A percentile compares a stretch with the other conserved stretches of the same genome.
Conservation (phyloP, 1,140 invertebrate genomes). For the Caenorhabditis latens region DNA sequence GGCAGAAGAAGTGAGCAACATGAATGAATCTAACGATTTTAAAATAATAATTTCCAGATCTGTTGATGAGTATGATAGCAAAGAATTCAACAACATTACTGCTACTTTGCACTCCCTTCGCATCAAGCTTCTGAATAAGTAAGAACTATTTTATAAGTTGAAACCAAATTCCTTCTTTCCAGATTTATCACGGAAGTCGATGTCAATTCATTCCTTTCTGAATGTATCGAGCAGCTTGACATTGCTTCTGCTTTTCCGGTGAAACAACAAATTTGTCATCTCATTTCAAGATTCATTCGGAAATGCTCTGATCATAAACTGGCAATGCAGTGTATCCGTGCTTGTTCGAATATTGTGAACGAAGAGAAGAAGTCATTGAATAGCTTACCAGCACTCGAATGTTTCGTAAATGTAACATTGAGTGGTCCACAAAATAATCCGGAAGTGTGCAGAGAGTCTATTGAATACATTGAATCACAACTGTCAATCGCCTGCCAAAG, state of each 20-base stretch:
- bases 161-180: neutral
- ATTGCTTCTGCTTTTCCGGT: slow-evolving; percentile 14
- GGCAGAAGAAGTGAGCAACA: neutral
- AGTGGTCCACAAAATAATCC: neutral
- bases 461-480: neutral
- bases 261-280: slow-evolving; percentile 9
- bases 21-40: neutral
- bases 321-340: neutral
- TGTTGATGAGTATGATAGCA: slow-evolving; percentile 11
- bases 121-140: slow-evolving; percentile 20
- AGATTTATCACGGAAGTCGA: slow-evolving; percentile 21
- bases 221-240: slow-evolving; percentile 15
- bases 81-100: slow-evolving; percentile 11
- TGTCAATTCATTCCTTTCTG: neutral
- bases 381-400: slow-evolving; percentile 27
- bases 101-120: slow-evolving; percentile 25
- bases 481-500: slow-evolving; percentile 27
- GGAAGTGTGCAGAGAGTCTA: neutral
- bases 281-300: slow-evolving; percentile 36
- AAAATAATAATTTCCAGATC: neutral
- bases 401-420: neutral
- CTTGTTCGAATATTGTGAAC: slow-evolving; percentile 25
- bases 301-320: neutral
- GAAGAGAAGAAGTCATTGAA: slow-evolving; percentile 59
- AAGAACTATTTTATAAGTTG: neutral